phyloP scores from a whole-genome alignment of 1,140 invertebrate species.

The Paracyclopina nana region DNA sequence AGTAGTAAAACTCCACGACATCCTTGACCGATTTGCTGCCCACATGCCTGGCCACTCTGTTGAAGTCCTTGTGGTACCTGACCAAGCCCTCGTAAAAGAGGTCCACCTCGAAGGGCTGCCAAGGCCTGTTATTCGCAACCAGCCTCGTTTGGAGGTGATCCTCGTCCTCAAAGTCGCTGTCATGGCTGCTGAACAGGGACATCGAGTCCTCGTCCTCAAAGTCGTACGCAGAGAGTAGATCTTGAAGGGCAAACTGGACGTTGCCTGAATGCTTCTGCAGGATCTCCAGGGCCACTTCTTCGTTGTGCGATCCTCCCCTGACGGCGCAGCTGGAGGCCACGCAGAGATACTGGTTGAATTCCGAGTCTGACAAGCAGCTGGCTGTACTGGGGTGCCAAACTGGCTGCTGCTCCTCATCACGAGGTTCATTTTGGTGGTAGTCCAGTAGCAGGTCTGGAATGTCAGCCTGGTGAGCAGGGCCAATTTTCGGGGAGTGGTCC shows the following conservation, averaged over 20 bases:
- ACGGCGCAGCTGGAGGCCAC: constrained; percentile 6
- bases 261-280: constrained; percentile 1
- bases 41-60: not conserved
- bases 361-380: not conserved
- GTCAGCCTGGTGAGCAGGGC: constrained; percentile 5
- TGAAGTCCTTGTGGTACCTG: constrained; percentile 7
- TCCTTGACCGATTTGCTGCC: constrained; percentile 5
- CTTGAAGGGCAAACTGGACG: not conserved
- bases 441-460: constrained; percentile 9
- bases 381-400: constrained; percentile 2
- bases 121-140: no score
- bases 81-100: constrained; percentile 1
- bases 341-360: not conserved
- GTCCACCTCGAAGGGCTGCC: constrained; percentile 2
- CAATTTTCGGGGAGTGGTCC: constrained; percentile 2
- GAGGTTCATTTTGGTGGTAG: not conserved
- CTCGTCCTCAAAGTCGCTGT: not conserved
- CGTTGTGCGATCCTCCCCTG: not conserved
- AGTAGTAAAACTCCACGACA: constrained; percentile 16
- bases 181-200: no score
- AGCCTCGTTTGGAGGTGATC: no score
- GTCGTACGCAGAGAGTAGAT: not conserved
- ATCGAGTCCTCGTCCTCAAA: not conserved
- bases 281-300: constrained; percentile 3
- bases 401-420: not conserved